Percentiles rank a stretch among this genome's conserved stretches.
Conservation (phyloP, 2,113 vertebrate genomes). For the Burhinus bistriatus region DNA sequence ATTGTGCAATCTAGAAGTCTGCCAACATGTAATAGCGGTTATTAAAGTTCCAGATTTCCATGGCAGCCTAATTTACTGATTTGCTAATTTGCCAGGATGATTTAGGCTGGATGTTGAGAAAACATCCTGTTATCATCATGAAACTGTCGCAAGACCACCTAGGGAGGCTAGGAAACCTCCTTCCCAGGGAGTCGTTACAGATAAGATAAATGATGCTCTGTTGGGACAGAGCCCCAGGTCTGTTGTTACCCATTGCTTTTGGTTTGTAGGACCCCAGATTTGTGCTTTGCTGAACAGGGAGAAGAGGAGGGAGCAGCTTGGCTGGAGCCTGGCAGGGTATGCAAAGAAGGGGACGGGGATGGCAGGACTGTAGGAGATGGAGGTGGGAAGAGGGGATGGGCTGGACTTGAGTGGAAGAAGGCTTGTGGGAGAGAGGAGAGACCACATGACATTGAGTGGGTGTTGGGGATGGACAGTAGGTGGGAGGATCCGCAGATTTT, state of each 20-base stretch:
- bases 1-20: conserved; percentile 18
- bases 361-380: background rate
- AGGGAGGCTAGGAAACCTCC: background rate
- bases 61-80: conserved; percentile 50
- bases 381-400: background rate
- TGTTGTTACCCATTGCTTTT: background rate
- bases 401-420: background rate
- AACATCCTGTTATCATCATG: conserved; percentile 22
- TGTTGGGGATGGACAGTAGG: background rate
- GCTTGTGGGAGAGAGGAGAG: background rate
- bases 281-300: background rate
- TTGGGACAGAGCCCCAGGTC: background rate
- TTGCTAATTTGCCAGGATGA: conserved; percentile 43
- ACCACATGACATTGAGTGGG: rapidly evolving
- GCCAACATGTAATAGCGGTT: conserved; percentile 13
- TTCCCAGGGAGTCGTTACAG: background rate
- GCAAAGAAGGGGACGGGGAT: background rate
- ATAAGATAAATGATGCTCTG: background rate
- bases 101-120: conserved; percentile 45
- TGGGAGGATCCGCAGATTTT: background rate
- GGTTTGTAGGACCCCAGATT: background rate
- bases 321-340: background rate
- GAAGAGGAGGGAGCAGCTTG: background rate
- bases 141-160: conserved; percentile 47
- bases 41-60: conserved; percentile 11